These are phyloP conservation scores for Aphelenchoides fujianensis DNA, from an alignment of 1,140 invertebrate genomes.

Conservation along the genomic window DNA sequence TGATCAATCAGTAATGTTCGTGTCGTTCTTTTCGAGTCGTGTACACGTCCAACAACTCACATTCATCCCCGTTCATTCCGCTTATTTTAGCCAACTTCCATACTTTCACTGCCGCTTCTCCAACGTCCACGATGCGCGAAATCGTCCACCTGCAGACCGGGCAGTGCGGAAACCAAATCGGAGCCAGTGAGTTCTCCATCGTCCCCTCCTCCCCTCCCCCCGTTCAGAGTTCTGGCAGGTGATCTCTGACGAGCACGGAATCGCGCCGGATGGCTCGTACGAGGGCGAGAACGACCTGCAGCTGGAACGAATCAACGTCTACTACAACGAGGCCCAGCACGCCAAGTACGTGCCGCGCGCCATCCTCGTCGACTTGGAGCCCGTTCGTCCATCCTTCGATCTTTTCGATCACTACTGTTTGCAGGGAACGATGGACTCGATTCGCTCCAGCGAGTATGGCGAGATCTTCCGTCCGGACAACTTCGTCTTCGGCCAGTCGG, in stretches of 20 bases:
- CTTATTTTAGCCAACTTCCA: neutral
- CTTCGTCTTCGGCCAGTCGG: conserved; percentile 80
- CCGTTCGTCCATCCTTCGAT: conserved; percentile 64
- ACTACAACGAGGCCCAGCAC: conserved; percentile 65
- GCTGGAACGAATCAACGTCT: conserved; percentile 66
- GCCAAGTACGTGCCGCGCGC: conserved; percentile 88
- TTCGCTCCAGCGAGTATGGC: conserved; percentile 80
- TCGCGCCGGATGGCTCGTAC: conserved; percentile 65
- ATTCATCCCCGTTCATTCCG: neutral
- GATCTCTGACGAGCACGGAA: conserved; percentile 66
- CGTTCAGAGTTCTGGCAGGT: conserved; percentile 62
- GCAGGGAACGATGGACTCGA: conserved; percentile 83
- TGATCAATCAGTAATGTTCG: no score
- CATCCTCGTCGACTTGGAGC: conserved; percentile 84
- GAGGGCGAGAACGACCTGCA: conserved; percentile 66
- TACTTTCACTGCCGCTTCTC: neutral
- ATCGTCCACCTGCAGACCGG: conserved; percentile 87
- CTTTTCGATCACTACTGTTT: conserved; percentile 77
- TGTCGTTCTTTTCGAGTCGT: neutral
- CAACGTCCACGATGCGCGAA: conserved; percentile 66
- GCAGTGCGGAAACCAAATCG: conserved; percentile 90
- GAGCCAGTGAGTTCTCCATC: conserved; percentile 69
- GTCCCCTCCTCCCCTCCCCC: neutral
- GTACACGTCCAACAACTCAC: neutral
- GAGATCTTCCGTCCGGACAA: conserved; percentile 79